Conservation (phyloP, 2,888 invertebrate genomes). For the Mamestra brassicae region DNA sequence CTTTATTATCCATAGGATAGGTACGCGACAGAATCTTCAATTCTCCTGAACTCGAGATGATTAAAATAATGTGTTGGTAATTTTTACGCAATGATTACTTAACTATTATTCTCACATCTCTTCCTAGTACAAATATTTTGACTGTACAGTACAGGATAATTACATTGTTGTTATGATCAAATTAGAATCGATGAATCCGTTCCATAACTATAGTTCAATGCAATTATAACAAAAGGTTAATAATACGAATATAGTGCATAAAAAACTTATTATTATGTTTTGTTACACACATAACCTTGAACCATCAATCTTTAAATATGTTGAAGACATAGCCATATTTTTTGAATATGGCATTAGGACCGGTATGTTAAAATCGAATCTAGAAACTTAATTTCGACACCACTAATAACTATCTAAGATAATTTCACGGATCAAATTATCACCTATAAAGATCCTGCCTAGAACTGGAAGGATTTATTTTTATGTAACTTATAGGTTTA, state of each 20-base stretch:
- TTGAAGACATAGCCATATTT: conserved; percentile 21
- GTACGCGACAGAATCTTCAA: neutral
- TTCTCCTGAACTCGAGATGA: neutral
- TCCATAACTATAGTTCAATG: conserved; percentile 32
- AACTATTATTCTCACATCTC: neutral
- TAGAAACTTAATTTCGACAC: conserved; percentile 9
- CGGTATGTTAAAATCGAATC: conserved; percentile 18
- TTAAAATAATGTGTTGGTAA: neutral
- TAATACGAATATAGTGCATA: conserved; percentile 27
- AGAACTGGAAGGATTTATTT: neutral
- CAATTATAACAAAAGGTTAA: conserved; percentile 55
- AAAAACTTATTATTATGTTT: conserved; percentile 39
- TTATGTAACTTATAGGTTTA: neutral
- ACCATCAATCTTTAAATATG: conserved; percentile 33
- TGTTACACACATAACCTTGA: conserved; percentile 37
- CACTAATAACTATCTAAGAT: neutral
- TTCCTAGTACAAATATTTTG: neutral
- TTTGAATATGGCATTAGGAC: conserved; percentile 12
- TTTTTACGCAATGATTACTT: neutral
- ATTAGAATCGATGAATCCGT: conserved; percentile 27
- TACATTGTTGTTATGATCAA: conserved; percentile 26
- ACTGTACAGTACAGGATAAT: conserved; percentile 15
- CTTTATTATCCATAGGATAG: neutral
- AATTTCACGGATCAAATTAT: neutral
- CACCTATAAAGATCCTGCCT: neutral